Evolutionary conservation across 2,113 vertebrate species (phyloP).

Genomic region (Haplochromis burtoni): DNA sequence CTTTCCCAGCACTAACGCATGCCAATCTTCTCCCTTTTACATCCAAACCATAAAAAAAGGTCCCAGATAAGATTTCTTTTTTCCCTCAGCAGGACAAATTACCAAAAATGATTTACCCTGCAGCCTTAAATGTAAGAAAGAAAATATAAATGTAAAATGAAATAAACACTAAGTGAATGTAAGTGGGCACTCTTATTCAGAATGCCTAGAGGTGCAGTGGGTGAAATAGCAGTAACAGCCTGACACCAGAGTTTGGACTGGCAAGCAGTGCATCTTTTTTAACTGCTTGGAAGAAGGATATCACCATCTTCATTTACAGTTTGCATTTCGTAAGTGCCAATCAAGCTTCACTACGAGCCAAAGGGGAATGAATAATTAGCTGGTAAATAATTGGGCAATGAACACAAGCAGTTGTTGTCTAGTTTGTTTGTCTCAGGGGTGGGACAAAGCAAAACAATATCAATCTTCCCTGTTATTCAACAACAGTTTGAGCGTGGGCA

Average conservation of each 20-base stretch:
- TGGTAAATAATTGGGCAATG: constrained; percentile 7
- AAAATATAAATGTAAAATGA: constrained; percentile 11
- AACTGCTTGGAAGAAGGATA: neutral
- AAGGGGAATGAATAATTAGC: constrained; percentile 11
- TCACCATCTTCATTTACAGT: constrained; percentile 1
- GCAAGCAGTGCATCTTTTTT: constrained; percentile 1
- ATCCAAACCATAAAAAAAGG: neutral
- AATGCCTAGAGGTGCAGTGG: constrained; percentile 15
- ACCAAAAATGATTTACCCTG: neutral
- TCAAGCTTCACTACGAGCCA: neutral
- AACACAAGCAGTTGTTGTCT: neutral
- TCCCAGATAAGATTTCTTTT: neutral
- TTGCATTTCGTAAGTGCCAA: constrained; percentile 25
- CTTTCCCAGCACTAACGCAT: neutral
- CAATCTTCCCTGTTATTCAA: neutral
- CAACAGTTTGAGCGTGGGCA: neutral
- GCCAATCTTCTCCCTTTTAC: neutral
- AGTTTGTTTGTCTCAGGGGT: neutral
- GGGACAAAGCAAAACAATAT: constrained; percentile 1
- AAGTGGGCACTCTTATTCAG: constrained; percentile 8
- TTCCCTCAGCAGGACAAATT: neutral
- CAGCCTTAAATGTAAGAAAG: neutral
- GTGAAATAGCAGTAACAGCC: neutral
- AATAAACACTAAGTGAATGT: constrained; percentile 13
- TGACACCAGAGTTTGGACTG: neutral